These are phyloP conservation scores for Sialis lutaria DNA, from an alignment of 2,888 invertebrate genomes.

Conservation along the genomic window DNA sequence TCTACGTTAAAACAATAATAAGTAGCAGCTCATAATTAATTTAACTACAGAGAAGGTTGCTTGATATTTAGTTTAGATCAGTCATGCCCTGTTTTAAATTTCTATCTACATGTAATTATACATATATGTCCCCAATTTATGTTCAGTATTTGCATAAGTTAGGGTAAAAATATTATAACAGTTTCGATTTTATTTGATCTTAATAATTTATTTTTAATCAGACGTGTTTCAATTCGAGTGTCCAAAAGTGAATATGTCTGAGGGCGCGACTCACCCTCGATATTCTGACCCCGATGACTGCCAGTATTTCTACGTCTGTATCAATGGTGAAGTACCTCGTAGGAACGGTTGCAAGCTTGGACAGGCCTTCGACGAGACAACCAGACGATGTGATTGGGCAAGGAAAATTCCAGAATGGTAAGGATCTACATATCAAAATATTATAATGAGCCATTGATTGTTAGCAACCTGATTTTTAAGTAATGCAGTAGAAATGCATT, in stretches of 20 bases:
- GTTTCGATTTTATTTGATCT: too few relatives aligned
- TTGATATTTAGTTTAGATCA: too few relatives aligned
- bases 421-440: conserved; percentile 14
- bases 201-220: conserved; percentile 14
- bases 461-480: not conserved
- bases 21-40: too few relatives aligned
- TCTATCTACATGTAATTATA: too few relatives aligned
- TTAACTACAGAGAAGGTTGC: too few relatives aligned
- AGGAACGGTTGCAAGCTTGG: conserved; percentile 78
- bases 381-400: conserved; percentile 69
- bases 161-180: too few relatives aligned
- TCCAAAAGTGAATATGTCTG: conserved; percentile 55
- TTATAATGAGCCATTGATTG: too few relatives aligned
- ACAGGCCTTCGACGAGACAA: conserved; percentile 71
- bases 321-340: conserved; percentile 70
- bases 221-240: conserved; percentile 75
- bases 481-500: too few relatives aligned
- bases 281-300: conserved; percentile 80
- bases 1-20: too few relatives aligned
- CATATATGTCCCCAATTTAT: too few relatives aligned
- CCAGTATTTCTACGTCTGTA: conserved; percentile 83
- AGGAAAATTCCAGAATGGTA: conserved; percentile 81
- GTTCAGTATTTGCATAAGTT: too few relatives aligned
- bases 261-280: conserved; percentile 63
- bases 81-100: too few relatives aligned